Percentiles rank a stretch among this genome's conserved stretches.
Evolutionary conservation across 2,888 invertebrate species (phyloP).

Genomic region (Alloscopus bannaensis): DNA sequence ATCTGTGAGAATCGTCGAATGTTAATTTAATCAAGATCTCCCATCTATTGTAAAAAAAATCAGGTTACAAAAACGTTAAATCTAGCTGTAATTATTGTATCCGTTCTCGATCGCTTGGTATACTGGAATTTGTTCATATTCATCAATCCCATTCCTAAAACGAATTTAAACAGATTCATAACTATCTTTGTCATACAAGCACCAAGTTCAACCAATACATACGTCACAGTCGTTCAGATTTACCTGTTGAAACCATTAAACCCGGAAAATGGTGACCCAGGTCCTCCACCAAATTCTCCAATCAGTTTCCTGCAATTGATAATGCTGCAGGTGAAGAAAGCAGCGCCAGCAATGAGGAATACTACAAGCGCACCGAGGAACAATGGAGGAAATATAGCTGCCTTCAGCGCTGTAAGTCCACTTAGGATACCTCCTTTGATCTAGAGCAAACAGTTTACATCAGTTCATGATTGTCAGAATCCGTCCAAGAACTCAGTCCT

Average conservation of each 20-base stretch:
- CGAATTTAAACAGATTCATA: neutral
- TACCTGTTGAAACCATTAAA: slow-evolving; percentile 60
- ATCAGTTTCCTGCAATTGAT: slow-evolving; percentile 64
- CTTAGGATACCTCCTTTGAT: slow-evolving; percentile 68
- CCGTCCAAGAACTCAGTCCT: neutral
- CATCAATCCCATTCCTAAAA: slow-evolving; percentile 63
- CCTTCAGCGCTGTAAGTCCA: slow-evolving; percentile 67
- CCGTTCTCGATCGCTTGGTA: slow-evolving; percentile 69
- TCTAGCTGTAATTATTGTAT: slow-evolving; percentile 67
- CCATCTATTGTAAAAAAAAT: too few relatives aligned
- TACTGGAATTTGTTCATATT: slow-evolving; percentile 68
- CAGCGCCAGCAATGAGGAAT: slow-evolving; percentile 69
- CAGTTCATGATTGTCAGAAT: neutral
- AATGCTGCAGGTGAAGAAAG: slow-evolving; percentile 69
- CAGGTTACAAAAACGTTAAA: too few relatives aligned
- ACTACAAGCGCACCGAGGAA: slow-evolving; percentile 66
- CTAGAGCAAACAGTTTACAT: slow-evolving; percentile 43
- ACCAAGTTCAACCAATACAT: neutral
- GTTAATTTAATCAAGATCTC: too few relatives aligned
- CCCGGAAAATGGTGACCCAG: slow-evolving; percentile 22
- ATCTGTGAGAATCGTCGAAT: too few relatives aligned
- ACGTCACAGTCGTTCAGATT: neutral
- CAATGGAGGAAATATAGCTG: slow-evolving; percentile 67
- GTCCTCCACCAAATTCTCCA: slow-evolving; percentile 46
- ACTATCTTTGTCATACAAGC: neutral